A percentile compares a stretch with the other conserved stretches of the same genome.
Evolutionary conservation across 2,797 vertebrate species (phyloP).

Genomic region (Scomberomorus guttatus): DNA sequence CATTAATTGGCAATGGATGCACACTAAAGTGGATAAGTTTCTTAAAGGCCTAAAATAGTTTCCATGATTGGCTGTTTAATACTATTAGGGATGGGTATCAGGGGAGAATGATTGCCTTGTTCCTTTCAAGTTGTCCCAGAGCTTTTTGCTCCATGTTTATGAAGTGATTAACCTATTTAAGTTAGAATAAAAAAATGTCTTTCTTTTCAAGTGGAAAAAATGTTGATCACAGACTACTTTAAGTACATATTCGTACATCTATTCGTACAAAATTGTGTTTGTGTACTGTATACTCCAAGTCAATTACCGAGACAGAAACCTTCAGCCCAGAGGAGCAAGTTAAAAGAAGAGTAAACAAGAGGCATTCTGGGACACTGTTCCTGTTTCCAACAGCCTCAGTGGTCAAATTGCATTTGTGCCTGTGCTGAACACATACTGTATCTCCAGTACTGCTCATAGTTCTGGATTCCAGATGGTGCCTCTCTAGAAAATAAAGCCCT

Average conservation of each 20-base stretch:
- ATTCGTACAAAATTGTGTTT: too few relatives aligned
- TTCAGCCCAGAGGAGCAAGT: slow-evolving; percentile 25
- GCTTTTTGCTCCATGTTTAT: slow-evolving; percentile 44
- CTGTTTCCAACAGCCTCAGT: slow-evolving; percentile 34
- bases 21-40: slow-evolving; percentile 56
- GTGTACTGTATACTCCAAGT: slow-evolving; percentile 2
- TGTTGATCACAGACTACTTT: too few relatives aligned
- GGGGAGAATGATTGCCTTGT: slow-evolving; percentile 50
- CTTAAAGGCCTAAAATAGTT: slow-evolving; percentile 55
- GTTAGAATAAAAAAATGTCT: slow-evolving; percentile 27
- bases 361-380: slow-evolving; percentile 20
- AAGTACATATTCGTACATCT: too few relatives aligned
- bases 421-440: slow-evolving; percentile 28
- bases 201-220: not conserved
- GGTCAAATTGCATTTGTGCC: slow-evolving; percentile 31
- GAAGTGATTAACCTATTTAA: slow-evolving; percentile 54
- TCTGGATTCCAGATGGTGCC: slow-evolving; percentile 21
- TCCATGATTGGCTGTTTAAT: slow-evolving; percentile 60
- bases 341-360: slow-evolving; percentile 39
- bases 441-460: slow-evolving; percentile 1
- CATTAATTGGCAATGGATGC: slow-evolving; percentile 49
- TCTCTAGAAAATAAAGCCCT: slow-evolving; percentile 24
- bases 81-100: slow-evolving; percentile 56
- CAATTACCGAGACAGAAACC: slow-evolving; percentile 30
- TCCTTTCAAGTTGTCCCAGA: slow-evolving; percentile 52